Conservation (phyloP, 2,797 vertebrate genomes). For the Psittacula echo region DNA sequence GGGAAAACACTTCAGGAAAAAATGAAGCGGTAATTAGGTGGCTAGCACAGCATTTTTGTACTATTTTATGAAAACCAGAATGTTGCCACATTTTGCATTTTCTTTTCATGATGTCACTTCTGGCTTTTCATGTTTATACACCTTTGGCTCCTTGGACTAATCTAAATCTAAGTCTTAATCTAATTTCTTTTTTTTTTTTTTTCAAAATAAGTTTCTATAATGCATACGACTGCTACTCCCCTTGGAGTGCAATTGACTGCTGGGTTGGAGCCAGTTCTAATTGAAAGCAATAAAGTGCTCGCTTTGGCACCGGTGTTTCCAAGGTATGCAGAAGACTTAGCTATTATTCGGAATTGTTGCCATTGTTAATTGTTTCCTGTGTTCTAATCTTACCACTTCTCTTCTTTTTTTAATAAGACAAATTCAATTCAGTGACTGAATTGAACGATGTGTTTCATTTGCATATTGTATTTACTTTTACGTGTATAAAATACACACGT, state of each 20-base stretch:
- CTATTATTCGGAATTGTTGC: neutral
- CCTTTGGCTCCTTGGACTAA: neutral
- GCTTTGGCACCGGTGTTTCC: neutral
- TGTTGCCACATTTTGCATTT: neutral
- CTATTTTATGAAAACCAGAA: neutral
- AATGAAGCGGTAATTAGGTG: neutral
- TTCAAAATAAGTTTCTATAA: neutral
- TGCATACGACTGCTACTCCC: neutral
- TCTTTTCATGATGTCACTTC: neutral
- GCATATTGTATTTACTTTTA: neutral
- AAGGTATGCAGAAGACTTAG: neutral
- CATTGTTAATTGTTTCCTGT: neutral
- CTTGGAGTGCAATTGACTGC: neutral
- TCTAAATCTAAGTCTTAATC: neutral
- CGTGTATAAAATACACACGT: accelerated
- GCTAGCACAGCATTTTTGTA: neutral
- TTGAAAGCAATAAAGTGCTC: neutral
- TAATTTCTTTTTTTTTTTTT: neutral
- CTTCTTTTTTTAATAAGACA: neutral
- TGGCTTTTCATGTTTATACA: neutral
- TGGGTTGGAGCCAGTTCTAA: neutral
- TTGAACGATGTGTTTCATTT: neutral
- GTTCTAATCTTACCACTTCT: neutral
- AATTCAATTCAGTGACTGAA: neutral
- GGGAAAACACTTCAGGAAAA: neutral